Base-by-base conservation (phyloP, 2,797 vertebrate genomes). In the Bovichtus diacanthus region DNA sequence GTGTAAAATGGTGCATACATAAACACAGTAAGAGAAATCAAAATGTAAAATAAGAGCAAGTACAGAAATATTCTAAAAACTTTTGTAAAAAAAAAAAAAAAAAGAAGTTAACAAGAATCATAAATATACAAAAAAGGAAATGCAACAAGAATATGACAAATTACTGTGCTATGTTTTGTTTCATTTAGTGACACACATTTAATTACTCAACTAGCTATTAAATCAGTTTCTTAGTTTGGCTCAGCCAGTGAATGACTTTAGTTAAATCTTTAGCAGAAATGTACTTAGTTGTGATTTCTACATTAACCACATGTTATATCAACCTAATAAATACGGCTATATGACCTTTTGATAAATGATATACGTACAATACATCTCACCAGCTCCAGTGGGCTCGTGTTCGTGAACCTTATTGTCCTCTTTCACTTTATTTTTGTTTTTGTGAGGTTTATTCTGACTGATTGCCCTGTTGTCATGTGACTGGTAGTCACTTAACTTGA, bases 391-490 rank as follows among this genome's bases (percentile, higher is more conserved):
- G 4, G 10, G 9, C 13, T 66, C 1, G 1, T 61, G 34, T 58
- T 15, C 62, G 1, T 51, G 21, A 58, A 49, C 25, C n/a, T 46
- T 54, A 38, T 67, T 55, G 36, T 75, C 34, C 10, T 60, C 19
- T 8, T 27, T 38, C 44, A 34, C 9, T 64, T 76, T 68, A 54
- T 79, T 53, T 36, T 49, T n/a, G n/a, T n/a, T 27, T 66, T 67
- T 67, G 41, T 47, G 39, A 6, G 27, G 25, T 50, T 56, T 44
- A 60, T 66, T 63, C 63, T 70, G 36, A 41, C 60, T 38, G 60
- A 65, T 80, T 81, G 39, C 80, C 61, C 51, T 11, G 21, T 54
- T 60, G 49, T 69, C 72, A 63, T 25, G 58, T 70, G 59, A 80
- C 63, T 38, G 54, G 44, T 71, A 56, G 72, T 78, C 61, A 60